Evolutionary conservation across 2,113 vertebrate genomes (phyloP), one percentile per base, ranked within the genome.

Genomic region (Halichoerus grypus): DNA sequence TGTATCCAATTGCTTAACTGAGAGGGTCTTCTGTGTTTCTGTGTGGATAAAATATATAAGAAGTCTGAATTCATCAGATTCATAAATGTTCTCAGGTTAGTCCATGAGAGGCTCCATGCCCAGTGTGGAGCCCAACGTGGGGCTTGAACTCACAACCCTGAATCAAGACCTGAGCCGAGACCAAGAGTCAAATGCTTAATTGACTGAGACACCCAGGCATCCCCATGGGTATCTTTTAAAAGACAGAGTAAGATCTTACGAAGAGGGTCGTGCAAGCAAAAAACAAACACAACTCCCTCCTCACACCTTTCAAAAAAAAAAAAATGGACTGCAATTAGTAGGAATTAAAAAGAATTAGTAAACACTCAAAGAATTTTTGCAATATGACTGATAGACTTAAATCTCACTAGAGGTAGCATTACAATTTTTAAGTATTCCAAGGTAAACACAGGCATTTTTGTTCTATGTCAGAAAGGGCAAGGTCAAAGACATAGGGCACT

Each of bases 311-410:
- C 63, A 22, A 65, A 76, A 57, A 46, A 67, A 67, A 24, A 95
- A 49, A 19, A 49, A 18, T 9, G 19, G 2, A 89, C 5, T 53
- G 21, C 7, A 83, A 72, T 49, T 61, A 80, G 26, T 11, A 76
- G 53, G 53, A 79, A 87, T 91, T 91, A 67, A 26, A 61, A 92
- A 88, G 42, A 87, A 83, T 77, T 84, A 71, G 67, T 71, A 86
- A 80, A 89, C 18, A 82, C 4, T 46, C 7, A 7, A 90, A 49
- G 15, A 57, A 59, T 49, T 46, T 87, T 49, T 91, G 65, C 28
- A 94, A 92, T 36, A 88, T 83, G 57, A 24, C 36, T 24, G 39
- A 86, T 16, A 71, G 15, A 96, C 13, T 81, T 63, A 80, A 80
- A 90, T 77, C 55, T 83, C 7, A 46, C 39, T 57, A 53, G 9